Conservation (phyloP, 2,888 invertebrate species). For the Drosophila pegasa region DNA sequence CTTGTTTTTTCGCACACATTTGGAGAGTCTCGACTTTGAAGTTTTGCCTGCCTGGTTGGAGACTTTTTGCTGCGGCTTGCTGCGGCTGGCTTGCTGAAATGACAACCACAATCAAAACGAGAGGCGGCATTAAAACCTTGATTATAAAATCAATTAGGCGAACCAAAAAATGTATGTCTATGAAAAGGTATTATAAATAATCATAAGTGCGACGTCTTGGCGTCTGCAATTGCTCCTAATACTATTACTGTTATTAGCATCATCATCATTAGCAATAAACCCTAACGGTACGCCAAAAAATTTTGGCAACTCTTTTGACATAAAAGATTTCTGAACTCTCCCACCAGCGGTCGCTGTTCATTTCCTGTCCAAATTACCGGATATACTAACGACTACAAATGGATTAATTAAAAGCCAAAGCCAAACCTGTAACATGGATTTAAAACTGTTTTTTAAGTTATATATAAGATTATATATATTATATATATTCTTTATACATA, state of each 20-base stretch:
- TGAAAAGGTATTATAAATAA: conserved; percentile 23
- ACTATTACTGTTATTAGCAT: conserved; percentile 34
- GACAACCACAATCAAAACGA: conserved; percentile 55
- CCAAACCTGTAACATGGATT: conserved; percentile 36
- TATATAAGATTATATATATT: neutral
- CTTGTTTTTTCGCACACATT: conserved; percentile 57
- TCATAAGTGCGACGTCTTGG: conserved; percentile 33
- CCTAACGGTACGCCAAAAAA: conserved; percentile 48
- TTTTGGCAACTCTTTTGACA: conserved; percentile 44
- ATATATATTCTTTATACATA: conserved; percentile 2
- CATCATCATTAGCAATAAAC: conserved; percentile 48
- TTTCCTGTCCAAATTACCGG: conserved; percentile 69
- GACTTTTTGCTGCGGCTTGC: conserved; percentile 14
- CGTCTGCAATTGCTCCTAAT: conserved; percentile 42
- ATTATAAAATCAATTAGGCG: conserved; percentile 77
- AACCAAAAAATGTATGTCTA: conserved; percentile 18
- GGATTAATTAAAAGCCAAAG: conserved; percentile 73
- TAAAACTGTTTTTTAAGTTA: conserved; percentile 7
- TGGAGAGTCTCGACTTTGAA: conserved; percentile 58
- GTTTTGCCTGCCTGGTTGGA: conserved; percentile 53
- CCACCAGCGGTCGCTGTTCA: conserved; percentile 37
- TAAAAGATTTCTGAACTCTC: conserved; percentile 34
- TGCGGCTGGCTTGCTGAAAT: conserved; percentile 64
- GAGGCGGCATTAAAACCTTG: conserved; percentile 71
- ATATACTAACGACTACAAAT: conserved; percentile 71